Base-by-base conservation (phyloP, 2,888 invertebrate genomes). In the Scaptomyza flava region DNA sequence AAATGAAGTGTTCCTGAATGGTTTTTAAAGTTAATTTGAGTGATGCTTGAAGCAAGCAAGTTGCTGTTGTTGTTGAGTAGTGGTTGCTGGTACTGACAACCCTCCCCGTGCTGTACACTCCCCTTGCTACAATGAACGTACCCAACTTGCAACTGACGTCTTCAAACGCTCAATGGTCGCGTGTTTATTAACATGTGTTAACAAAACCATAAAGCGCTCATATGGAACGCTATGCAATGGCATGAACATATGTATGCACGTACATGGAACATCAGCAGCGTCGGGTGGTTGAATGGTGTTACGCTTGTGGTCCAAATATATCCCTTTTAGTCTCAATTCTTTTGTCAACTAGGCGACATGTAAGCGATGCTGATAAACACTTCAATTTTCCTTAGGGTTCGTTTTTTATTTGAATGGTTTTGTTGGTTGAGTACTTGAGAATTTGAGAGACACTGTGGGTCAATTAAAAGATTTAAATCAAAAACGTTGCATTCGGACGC, bases 1-100 rank as follows among this genome's bases (percentile, higher is more conserved):
- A 91, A 90, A 89, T 89, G 91, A 91, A 91, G 90, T 90, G 91
- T 90, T 90, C 89, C 90, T 91, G 90, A 90, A 90, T 90, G 89
- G 90, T 87, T 89, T 89, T 90, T 89, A 90, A 91, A 90, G 90
- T 90, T 90, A 90, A 90, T 90, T 90, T 89, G 89, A 90, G 90
- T 90, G 90, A 90, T 89, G 89, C 89, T 90, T 88, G 75, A 88
- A 72, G 56, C 46, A 50, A 68, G 70, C 50, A 66, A 62, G 46
- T 30, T 30, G 46, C 20, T 65, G 48, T 43, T 47, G 52, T 33
- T 68, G 43, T 41, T 59, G 63, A 8, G 1, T 17, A 52, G 53
- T 17, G 23, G 58, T 56, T 80, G 68, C 82, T 89, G 83, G 89
- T 88, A 77, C 79, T 82, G 82, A 86, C 81, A 87, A 83, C 85